Percentiles rank a stretch among this genome's conserved stretches.
Evolutionary conservation across 2,113 vertebrate species (phyloP).

Genomic region (Gymnarchus niloticus): DNA sequence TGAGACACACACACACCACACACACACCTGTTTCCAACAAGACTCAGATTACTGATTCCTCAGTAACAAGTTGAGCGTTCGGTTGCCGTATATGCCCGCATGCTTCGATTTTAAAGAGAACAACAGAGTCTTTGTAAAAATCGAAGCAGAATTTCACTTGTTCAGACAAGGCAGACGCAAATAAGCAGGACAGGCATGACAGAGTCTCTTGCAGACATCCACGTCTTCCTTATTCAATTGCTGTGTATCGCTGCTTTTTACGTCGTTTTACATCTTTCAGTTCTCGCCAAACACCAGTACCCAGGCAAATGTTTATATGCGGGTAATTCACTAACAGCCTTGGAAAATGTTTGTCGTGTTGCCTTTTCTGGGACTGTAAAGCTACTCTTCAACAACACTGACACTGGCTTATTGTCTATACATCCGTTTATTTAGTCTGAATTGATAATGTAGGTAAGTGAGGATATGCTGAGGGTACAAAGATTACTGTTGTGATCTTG

Average conservation of each 20-base stretch:
- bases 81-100: not conserved
- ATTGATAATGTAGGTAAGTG: not conserved
- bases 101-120: not conserved
- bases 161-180: not conserved
- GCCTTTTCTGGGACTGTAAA: not conserved
- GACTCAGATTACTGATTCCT: constrained; percentile 24
- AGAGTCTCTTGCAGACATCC: not conserved
- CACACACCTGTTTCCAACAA: constrained; percentile 24
- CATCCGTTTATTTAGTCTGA: not conserved
- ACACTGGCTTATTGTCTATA: not conserved
- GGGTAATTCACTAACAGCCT: not conserved
- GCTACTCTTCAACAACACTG: not conserved
- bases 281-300: not conserved
- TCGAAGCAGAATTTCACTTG: constrained; percentile 1
- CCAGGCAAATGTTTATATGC: not conserved
- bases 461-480: not conserved
- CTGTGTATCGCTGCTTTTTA: not conserved
- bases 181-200: not conserved
- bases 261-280: not conserved
- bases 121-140: constrained; percentile 17
- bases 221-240: not conserved
- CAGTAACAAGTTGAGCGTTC: constrained; percentile 6
- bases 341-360: not conserved
- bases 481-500: not conserved
- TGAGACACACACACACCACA: not conserved